Evolutionary conservation across 2,888 invertebrate genomes (phyloP).

Genomic region (Diaphora mendica): DNA sequence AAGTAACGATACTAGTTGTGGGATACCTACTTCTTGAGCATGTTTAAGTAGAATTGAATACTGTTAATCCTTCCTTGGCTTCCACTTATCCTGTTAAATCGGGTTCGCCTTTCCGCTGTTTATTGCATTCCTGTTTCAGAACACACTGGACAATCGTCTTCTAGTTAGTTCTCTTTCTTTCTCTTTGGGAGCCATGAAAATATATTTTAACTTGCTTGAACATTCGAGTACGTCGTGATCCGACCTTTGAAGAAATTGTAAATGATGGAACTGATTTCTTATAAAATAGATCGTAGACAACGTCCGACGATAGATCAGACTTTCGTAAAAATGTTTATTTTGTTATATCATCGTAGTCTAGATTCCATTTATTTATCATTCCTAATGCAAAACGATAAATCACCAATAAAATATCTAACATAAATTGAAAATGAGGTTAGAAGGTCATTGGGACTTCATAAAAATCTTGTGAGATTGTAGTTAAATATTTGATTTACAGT

Average conservation of each 20-base stretch:
- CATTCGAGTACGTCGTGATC: background rate
- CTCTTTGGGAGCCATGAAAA: background rate
- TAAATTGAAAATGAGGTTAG: slow-evolving; percentile 18
- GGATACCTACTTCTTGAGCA: background rate
- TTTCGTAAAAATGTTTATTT: background rate
- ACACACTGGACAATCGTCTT: background rate
- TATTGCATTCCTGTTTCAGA: background rate
- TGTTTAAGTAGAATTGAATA: background rate
- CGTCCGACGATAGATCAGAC: background rate
- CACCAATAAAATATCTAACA: slow-evolving; percentile 5
- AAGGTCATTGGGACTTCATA: slow-evolving; percentile 28
- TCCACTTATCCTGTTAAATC: background rate
- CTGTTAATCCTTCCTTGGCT: background rate
- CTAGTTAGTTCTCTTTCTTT: background rate
- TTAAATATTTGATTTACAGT: slow-evolving; percentile 40
- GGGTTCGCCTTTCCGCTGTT: background rate
- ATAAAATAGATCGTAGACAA: background rate
- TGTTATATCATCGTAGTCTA: background rate
- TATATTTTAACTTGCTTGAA: background rate
- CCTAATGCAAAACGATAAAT: slow-evolving; percentile 17
- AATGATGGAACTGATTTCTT: background rate
- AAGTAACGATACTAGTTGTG: background rate
- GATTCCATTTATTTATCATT: slow-evolving; percentile 8
- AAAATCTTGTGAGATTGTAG: slow-evolving; percentile 18
- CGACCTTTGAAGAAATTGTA: no score